Evolutionary conservation across 1,140 invertebrate genomes (phyloP).

Genomic region (Plutomurus gul): DNA sequence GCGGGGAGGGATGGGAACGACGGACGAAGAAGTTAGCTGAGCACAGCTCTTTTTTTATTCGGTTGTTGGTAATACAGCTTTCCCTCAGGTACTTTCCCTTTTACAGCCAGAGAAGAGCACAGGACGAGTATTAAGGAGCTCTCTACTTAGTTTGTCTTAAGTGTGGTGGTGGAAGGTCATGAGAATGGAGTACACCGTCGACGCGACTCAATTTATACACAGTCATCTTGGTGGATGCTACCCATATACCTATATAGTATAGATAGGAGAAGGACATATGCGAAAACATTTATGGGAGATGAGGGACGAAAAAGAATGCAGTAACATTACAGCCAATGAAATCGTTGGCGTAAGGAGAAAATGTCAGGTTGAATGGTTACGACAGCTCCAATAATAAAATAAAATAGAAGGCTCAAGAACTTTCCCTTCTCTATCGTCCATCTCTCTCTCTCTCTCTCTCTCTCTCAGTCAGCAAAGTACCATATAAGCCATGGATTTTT

Average conservation of each 20-base stretch:
- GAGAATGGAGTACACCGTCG: not conserved
- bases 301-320: not conserved
- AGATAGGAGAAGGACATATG: too few relatives aligned
- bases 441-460: not conserved
- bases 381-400: conserved; percentile 27
- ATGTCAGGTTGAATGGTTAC: conserved; percentile 23
- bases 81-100: conserved; percentile 16
- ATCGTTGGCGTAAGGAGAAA: conserved; percentile 22
- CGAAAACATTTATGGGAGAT: too few relatives aligned
- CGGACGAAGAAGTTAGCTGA: too few relatives aligned
- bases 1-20: not conserved
- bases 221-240: too few relatives aligned
- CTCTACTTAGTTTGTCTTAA: conserved; percentile 25
- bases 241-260: too few relatives aligned
- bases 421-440: conserved; percentile 11
- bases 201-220: too few relatives aligned
- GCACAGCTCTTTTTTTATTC: conserved; percentile 4
- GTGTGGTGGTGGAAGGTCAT: not conserved
- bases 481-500: not conserved
- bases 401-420: conserved; percentile 25
- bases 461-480: not conserved
- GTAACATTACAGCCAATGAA: conserved; percentile 18
- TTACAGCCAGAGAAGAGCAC: conserved; percentile 2
- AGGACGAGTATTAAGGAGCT: conserved; percentile 1
- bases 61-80: not conserved